Base-by-base conservation (phyloP, 1,140 invertebrate genomes). In the Pseudomyrmex dendroicus region DNA sequence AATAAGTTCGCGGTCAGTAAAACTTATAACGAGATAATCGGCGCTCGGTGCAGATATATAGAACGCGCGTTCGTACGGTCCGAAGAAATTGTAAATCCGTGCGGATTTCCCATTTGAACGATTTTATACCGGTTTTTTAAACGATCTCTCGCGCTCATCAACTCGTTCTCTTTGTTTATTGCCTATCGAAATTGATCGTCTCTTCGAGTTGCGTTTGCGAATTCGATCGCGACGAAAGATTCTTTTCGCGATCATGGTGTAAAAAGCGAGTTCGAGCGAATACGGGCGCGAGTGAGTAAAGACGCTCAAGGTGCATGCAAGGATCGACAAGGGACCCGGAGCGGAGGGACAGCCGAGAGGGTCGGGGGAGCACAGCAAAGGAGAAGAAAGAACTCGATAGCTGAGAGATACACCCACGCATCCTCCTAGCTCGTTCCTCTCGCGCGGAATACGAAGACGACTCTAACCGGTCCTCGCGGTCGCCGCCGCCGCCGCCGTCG, bases 331-430 rank as follows among this genome's bases (percentile, higher is more conserved):
- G 59, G 48, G 56, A 61, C 15, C 56, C 13, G 70, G 44, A 64
- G 56, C 35, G 12, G 72, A 63, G 74, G 13, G 73, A 17, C 9
- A 35, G 77, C 1, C n/a, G 68, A 2, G n/a, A 59, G 59, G 61
- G 10, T 9, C 17, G 52, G 15, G 67, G 57, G 35, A 50, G 68
- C 56, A 54, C 48, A 57, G 56, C 48, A 76, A 74, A 88, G 63
- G 62, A 73, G 76, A 70, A 88, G 84, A 83, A 84, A 86, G 77
- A 73, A 57, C 70, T 85, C 76, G 83, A 88, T 89, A 88, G 87
- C 84, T 88, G 78, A 88, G 87, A 89, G 82, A 85, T 88, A 85
- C 87, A 76, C 87, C 87, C 87, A 89, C 87, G 84, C 83, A 59
- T 74, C 67, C 83, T 84, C 61, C 61, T 87, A 86, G 86, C 86